Conservation (phyloP, 1,140 invertebrate genomes). For the Muscidifurax raptorellus region DNA sequence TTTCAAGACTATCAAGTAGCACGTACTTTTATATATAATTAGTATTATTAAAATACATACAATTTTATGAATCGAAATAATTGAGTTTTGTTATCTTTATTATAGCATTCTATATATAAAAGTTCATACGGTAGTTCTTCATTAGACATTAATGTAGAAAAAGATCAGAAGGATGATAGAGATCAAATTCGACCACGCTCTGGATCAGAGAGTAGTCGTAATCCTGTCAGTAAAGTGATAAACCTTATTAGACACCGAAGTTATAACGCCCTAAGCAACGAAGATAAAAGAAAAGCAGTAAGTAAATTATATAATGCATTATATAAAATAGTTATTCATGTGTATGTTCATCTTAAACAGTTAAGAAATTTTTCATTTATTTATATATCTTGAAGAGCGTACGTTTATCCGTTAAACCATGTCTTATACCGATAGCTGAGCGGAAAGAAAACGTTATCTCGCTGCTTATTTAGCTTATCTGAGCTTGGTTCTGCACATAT, state of each 20-base stretch:
- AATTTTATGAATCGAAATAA: background rate
- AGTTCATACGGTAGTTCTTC: constrained; percentile 68
- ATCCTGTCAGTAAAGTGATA: constrained; percentile 91
- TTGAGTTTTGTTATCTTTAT: constrained; percentile 35
- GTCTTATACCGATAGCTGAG: too few relatives aligned
- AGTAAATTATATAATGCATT: constrained; percentile 71
- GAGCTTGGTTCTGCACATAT: too few relatives aligned
- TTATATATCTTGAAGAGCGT: too few relatives aligned
- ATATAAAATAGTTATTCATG: too few relatives aligned
- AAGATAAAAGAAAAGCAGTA: constrained; percentile 86
- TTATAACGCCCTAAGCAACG: constrained; percentile 81
- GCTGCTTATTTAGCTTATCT: too few relatives aligned
- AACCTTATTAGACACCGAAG: constrained; percentile 90
- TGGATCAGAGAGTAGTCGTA: constrained; percentile 76
- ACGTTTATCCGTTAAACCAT: too few relatives aligned
- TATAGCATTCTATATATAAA: constrained; percentile 68
- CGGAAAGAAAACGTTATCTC: too few relatives aligned
- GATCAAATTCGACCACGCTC: constrained; percentile 73
- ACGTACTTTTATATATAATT: too few relatives aligned
- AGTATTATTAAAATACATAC: too few relatives aligned
- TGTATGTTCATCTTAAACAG: too few relatives aligned
- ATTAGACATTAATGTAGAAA: constrained; percentile 67
- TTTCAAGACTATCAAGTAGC: too few relatives aligned
- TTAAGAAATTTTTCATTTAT: too few relatives aligned
- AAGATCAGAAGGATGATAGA: constrained; percentile 64